Evolutionary conservation across 2,113 vertebrate species (phyloP), one percentile per base, ranked within the genome.

Genomic region (Salvelinus fontinalis): DNA sequence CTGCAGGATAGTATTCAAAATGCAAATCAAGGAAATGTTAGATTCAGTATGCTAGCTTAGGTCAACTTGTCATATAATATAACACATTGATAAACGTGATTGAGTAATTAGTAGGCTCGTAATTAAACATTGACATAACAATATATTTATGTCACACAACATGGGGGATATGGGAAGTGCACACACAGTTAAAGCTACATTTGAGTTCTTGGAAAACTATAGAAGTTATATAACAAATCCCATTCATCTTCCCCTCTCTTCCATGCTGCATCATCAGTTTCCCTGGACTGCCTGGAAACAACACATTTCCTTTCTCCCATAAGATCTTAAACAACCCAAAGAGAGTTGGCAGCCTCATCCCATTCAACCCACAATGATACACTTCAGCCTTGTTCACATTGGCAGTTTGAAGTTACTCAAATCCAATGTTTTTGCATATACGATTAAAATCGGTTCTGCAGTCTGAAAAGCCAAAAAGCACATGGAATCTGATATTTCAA

Each of bases 231-330:
- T 91, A 92, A 92, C 85, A 83, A 31, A 87, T 88, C 83, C 83
- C 84, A 90, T 92, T 90, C 85, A 89, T 89, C 90, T 90, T 81
- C 85, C 78, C 71, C 78, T 89, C 83, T 87, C 79, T 84, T 84
- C 85, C 81, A 83, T 85, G 87, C 91, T 89, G 87, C 85, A 88
- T 93, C 89, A 91, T 91, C 89, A 88, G 81, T 90, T 89, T 89
- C 87, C 27, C 76, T 54, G 51, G 51, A 76, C 79, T 84, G 81
- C 87, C 87, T 92, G 90, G 87, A 92, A 93, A 90, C 87, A 91
- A 89, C 89, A 44, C 39, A 85, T 88, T 90, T 89, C 86, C 86
- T 80, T 80, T 89, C 84, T 87, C 89, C 86, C 87, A 79, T 81
- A 85, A 90, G 90, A 87, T 87, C 85, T 84, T 84, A 78, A 90